Conservation (phyloP, 2,888 invertebrate species). For the Deroplatys truncata region DNA sequence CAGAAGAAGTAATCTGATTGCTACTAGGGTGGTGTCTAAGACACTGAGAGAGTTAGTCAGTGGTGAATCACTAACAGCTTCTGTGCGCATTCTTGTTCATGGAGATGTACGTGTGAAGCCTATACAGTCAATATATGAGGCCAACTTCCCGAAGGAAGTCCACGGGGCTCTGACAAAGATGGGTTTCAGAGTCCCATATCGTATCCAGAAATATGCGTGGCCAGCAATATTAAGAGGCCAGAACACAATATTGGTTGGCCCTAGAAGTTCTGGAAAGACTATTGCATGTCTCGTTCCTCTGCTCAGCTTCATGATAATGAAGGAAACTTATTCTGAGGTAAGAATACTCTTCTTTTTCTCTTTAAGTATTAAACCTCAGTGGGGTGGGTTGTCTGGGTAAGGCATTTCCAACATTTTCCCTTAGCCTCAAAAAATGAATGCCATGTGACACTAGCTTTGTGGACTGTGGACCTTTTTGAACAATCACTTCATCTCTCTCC, state of each 20-base stretch:
- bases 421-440: not conserved
- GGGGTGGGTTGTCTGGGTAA: no score
- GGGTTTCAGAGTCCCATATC: slow-evolving; percentile 46
- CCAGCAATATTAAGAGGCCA: slow-evolving; percentile 61
- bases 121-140: not conserved
- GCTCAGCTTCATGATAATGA: slow-evolving; percentile 50
- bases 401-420: no score
- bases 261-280: slow-evolving; percentile 62
- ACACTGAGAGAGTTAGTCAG: not conserved
- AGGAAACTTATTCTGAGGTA: slow-evolving; percentile 37
- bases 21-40: no score
- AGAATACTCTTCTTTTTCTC: slow-evolving; percentile 15
- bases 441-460: no score
- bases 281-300: slow-evolving; percentile 66
- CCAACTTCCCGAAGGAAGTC: not conserved
- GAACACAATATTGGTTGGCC: slow-evolving; percentile 60
- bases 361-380: no score
- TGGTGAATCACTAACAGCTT: not conserved
- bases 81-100: not conserved
- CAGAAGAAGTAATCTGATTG: no score
- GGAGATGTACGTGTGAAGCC: not conserved
- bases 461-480: not conserved
- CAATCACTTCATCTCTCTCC: not conserved
- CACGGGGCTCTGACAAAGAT: slow-evolving; percentile 40
- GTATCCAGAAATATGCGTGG: slow-evolving; percentile 68